These are phyloP conservation scores for Cairina moschata DNA, from an alignment of 2,113 vertebrate genomes.

Conservation along the genomic window DNA sequence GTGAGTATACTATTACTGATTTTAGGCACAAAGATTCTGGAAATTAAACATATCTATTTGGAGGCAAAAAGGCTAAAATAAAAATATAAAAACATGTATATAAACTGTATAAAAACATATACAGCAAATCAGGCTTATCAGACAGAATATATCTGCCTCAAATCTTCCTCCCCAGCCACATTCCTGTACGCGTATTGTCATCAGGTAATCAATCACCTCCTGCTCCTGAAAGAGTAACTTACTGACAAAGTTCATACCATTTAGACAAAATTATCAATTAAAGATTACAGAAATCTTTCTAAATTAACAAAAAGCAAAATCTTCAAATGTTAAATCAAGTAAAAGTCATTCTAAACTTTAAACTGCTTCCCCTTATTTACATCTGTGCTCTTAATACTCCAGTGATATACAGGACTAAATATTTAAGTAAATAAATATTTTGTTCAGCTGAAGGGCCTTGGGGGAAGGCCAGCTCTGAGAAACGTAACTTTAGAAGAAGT, in stretches of 20 bases:
- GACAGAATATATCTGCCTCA: not conserved
- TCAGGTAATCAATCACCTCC: not conserved
- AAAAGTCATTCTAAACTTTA: not conserved
- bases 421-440: not conserved
- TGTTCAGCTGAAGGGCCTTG: not conserved
- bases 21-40: not conserved
- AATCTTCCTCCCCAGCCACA: not conserved
- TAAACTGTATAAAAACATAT: not conserved
- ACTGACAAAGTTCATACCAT: not conserved
- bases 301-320: not conserved
- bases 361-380: not conserved
- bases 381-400: not conserved
- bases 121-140: not conserved
- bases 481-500: not conserved
- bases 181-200: not conserved
- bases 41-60: conserved; percentile 24
- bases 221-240: not conserved
- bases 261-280: not conserved
- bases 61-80: conserved; percentile 35
- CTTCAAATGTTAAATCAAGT: not conserved
- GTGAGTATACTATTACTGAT: not conserved
- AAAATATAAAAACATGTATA: not conserved
- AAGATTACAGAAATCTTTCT: not conserved
- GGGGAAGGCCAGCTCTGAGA: not conserved
- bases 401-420: not conserved